Evolutionary conservation across 2,113 vertebrate genomes (phyloP), one percentile per base, ranked within the genome.

Genomic region (Cacatua alba): DNA sequence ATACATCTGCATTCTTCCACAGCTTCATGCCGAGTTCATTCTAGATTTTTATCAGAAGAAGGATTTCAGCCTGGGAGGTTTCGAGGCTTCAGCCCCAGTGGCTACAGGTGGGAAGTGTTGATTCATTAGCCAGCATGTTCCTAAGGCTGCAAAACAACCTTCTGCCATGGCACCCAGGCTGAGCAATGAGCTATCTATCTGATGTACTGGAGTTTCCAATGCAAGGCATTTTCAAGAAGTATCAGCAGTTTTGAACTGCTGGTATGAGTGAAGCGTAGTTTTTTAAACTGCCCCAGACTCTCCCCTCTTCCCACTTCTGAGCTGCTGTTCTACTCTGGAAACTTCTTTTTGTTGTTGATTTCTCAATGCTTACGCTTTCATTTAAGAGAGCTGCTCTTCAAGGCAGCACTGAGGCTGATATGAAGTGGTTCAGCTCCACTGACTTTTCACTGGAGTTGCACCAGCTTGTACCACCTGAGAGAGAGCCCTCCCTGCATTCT

Each of bases 31-130:
- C 0, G 53, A 91, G 95, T 78, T 95, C 82, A 89, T 70, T 74
- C 79, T 52, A 94, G 94, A 97, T 97, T 92, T 95, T 94, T 95
- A 96, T 95, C 94, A 90, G 68, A 84, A 77, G 41, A 85, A 94
- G 71, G 64, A 95, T 77, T 95, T 95, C 90, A 88, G 74, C 67
- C 74, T 87, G 70, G 88, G 69, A 95, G 64, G 44, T 89, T 96
- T 88, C 2, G 0, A 46, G n/a, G 65, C 83, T 75, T 86, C 51
- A n/a, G 39, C 57, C 41, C 21, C 33, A 37, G 62, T 78, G 88
- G 68, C 62, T 90, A 92, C 81, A 95, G 87, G 92, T 92, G 90
- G 96, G 95, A 96, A 94, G 41, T 25, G 49, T 53, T 91, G 91
- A 94, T 91, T 91, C 82, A 88, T 23, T 53, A 95, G 60, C 2